phyloP scores from a whole-genome alignment of 2,888 invertebrate species.

The Mesoligia furuncula region DNA sequence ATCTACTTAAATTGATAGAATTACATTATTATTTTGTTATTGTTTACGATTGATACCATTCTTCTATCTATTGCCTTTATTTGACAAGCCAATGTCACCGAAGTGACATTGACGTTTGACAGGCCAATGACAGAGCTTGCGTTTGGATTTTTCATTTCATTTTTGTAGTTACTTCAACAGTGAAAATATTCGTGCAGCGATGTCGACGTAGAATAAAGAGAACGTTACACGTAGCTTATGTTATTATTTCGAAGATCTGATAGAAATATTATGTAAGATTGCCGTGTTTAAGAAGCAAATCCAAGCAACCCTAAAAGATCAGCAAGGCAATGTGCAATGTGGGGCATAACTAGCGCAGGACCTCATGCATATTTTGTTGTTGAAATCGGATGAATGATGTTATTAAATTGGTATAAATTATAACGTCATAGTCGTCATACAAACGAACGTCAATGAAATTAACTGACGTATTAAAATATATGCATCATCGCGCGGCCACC shows the following conservation, averaged over 20 bases:
- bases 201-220: neutral
- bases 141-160: constrained; percentile 19
- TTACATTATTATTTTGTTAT: constrained; percentile 60
- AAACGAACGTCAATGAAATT: constrained; percentile 11
- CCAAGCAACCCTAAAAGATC: too few relatives aligned
- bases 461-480: neutral
- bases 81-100: constrained; percentile 35
- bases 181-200: neutral
- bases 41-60: constrained; percentile 51
- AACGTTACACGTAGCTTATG: neutral
- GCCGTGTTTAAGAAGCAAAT: too few relatives aligned
- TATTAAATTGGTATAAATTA: neutral
- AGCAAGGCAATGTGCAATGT: too few relatives aligned
- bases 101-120: constrained; percentile 39
- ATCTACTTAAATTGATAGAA: constrained; percentile 54
- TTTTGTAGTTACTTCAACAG: neutral
- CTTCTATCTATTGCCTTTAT: constrained; percentile 8
- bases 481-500: neutral
- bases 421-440: neutral
- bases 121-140: neutral
- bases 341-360: too few relatives aligned
- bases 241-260: neutral
- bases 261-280: neutral
- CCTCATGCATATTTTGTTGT: neutral
- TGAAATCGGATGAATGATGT: neutral